Base-by-base conservation (phyloP, 2,888 invertebrate genomes). In the Plebejus argus region DNA sequence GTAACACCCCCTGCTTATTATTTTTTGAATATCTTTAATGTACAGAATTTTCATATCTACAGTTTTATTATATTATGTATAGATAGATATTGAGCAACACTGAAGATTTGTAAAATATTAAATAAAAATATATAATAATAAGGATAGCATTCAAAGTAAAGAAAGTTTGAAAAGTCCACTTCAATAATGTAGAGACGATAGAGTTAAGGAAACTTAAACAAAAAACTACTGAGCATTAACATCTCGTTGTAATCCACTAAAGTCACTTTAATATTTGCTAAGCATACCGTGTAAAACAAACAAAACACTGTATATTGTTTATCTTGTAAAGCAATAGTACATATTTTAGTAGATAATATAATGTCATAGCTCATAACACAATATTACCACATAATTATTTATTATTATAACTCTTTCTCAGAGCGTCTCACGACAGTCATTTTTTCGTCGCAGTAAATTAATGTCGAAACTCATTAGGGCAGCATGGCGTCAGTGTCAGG, bases 401-500 rank as follows among this genome's bases (percentile, higher is more conserved):
- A n/a, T n/a, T n/a, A 79, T 28, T 81, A 84, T 88, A 90, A 89
- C 87, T 86, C 90, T 87, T 90, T 91, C 89, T 85, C 89, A 89
- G 91, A 89, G 90, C 87, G 86, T 85, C 39, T 49, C 70, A 70
- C 56, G 66, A 71, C 33, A 76, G 82, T 82, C 82, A 86, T 85
- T 87, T 89, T 88, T 89, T 87, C 84, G 85, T 87, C 84, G 86
- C 85, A 86, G 86, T 87, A 83, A 87, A 87, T 91, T 93, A 93
- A 94, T 94, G 94, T 91, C 90, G 84, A 89, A 93, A 90, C 91
- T 93, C 93, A 93, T 94, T 94, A 94, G 92, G 84, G 89, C 82
- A 87, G 90, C 91, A 90, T 89, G 90, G 85, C 89, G 89, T 93
- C 93, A 93, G 91, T 93, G 93, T 92, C 93, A 93, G 85, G 92